Conservation (phyloP, 1,140 invertebrate species). For the Gryon sp. region DNA sequence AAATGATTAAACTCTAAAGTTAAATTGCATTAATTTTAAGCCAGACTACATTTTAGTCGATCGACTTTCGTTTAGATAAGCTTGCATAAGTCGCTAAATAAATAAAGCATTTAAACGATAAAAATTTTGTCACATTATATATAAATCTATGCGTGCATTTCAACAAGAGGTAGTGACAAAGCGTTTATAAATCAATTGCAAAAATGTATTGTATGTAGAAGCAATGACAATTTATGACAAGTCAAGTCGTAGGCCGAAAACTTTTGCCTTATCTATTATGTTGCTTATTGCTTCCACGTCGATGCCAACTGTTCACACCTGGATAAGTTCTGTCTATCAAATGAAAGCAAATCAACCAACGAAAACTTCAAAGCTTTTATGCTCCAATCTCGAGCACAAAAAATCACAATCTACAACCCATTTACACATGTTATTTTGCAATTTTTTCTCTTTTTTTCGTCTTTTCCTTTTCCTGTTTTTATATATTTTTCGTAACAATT, state of each 20-base stretch:
- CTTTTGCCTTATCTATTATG: constrained; percentile 56
- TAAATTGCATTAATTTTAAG: no score
- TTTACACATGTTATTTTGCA: no score
- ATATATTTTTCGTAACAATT: no score
- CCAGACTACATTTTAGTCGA: no score
- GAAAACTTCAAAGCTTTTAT: no score
- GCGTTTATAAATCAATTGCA: constrained; percentile 52
- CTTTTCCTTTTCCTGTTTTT: constrained; percentile 8
- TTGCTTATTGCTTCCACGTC: constrained; percentile 55
- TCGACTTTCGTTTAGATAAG: no score
- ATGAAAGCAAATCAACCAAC: constrained; percentile 41
- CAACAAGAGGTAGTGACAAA: constrained; percentile 41
- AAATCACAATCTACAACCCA: no score
- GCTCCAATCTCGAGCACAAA: no score
- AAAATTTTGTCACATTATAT: constrained; percentile 30
- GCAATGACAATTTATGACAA: constrained; percentile 55
- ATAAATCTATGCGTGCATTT: constrained; percentile 13
- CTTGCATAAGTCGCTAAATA: no score
- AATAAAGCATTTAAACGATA: no score
- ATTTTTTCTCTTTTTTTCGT: constrained; percentile 22
- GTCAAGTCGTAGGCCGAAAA: constrained; percentile 44
- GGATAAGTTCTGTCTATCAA: constrained; percentile 50
- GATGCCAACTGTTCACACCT: constrained; percentile 49
- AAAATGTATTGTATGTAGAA: constrained; percentile 45
- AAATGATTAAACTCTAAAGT: no score